Percentiles rank a stretch among this genome's conserved stretches.
phyloP scores from a whole-genome alignment of 2,888 invertebrate species.

The Tetrapedia diversipes region DNA sequence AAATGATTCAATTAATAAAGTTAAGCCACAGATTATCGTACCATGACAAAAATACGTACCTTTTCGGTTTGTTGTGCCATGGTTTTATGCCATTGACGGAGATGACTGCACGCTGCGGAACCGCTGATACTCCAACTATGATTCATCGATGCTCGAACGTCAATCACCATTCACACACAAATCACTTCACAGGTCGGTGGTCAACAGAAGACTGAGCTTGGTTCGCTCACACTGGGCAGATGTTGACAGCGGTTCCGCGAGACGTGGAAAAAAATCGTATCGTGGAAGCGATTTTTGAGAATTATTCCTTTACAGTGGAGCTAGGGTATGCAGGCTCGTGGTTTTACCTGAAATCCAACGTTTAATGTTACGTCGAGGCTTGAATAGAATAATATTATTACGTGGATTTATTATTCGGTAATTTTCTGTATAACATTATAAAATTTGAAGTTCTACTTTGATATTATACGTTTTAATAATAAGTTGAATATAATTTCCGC shows the following conservation, averaged over 20 bases:
- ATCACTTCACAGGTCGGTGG: conserved; percentile 25
- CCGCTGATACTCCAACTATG: conserved; percentile 22
- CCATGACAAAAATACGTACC: not conserved
- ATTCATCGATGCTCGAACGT: conserved; percentile 35
- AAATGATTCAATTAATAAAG: too few species aligned
- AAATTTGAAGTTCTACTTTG: too few species aligned
- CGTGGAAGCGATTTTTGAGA: not conserved
- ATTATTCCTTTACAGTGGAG: not conserved
- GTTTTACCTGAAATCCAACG: not conserved
- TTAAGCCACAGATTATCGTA: not conserved
- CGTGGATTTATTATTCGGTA: too few species aligned
- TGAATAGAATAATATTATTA: too few species aligned
- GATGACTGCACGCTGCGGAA: conserved; percentile 13
- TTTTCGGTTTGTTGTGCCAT: not conserved
- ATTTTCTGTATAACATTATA: too few species aligned
- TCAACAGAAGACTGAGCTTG: conserved; percentile 10
- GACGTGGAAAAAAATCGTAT: not conserved
- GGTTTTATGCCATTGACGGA: conserved; percentile 4
- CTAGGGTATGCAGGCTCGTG: not conserved
- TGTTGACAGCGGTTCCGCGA: conserved; percentile 16
- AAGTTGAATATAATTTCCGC: too few species aligned
- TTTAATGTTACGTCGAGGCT: too few species aligned
- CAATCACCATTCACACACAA: conserved; percentile 29
- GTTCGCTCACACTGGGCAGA: conserved; percentile 3
- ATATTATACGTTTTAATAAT: too few species aligned